Percentiles rank a stretch among this genome's conserved stretches.
phyloP scores from a whole-genome alignment of 2,888 invertebrate genomes.

The Drosophila parthenogenetica region DNA sequence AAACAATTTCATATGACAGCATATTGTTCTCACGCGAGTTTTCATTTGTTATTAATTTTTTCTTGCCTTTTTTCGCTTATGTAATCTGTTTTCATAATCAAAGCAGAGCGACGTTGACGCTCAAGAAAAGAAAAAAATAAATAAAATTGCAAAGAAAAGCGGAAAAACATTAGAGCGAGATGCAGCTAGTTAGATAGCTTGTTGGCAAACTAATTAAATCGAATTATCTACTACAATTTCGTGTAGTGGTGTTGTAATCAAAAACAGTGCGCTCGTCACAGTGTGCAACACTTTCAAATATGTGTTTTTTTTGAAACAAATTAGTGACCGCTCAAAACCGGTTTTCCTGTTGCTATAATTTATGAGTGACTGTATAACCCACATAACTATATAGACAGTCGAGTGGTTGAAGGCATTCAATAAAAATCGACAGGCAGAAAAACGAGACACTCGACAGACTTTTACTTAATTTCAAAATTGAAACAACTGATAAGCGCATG shows the following conservation, averaged over 20 bases:
- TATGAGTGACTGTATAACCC: slow-evolving; percentile 24
- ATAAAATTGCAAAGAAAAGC: slow-evolving; percentile 33
- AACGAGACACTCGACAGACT: slow-evolving; percentile 15
- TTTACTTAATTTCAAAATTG: slow-evolving; percentile 22
- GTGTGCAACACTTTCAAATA: slow-evolving; percentile 60
- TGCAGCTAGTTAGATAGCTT: slow-evolving; percentile 23
- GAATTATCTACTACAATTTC: slow-evolving; percentile 24
- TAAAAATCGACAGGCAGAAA: neutral
- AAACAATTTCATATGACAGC: slow-evolving; percentile 20
- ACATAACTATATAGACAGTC: slow-evolving; percentile 27
- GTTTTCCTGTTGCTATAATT: slow-evolving; percentile 32
- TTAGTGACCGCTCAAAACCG: slow-evolving; percentile 58
- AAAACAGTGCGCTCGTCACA: neutral
- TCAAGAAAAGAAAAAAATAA: slow-evolving; percentile 51
- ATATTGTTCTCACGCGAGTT: slow-evolving; percentile 51
- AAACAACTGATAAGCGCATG: slow-evolving; percentile 70
- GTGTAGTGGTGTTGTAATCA: slow-evolving; percentile 32
- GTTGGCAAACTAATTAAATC: slow-evolving; percentile 41
- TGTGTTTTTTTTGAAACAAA: slow-evolving; percentile 10
- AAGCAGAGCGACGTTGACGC: slow-evolving; percentile 56
- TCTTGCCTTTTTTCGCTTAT: slow-evolving; percentile 62
- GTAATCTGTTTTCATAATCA: slow-evolving; percentile 80
- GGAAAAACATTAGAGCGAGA: slow-evolving; percentile 32
- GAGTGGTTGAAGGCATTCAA: slow-evolving; percentile 11
- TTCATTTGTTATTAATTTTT: slow-evolving; percentile 18